Evolutionary conservation across 1,140 invertebrate genomes (phyloP), one percentile per base, ranked within the genome.

Genomic region (Myzus persicae): DNA sequence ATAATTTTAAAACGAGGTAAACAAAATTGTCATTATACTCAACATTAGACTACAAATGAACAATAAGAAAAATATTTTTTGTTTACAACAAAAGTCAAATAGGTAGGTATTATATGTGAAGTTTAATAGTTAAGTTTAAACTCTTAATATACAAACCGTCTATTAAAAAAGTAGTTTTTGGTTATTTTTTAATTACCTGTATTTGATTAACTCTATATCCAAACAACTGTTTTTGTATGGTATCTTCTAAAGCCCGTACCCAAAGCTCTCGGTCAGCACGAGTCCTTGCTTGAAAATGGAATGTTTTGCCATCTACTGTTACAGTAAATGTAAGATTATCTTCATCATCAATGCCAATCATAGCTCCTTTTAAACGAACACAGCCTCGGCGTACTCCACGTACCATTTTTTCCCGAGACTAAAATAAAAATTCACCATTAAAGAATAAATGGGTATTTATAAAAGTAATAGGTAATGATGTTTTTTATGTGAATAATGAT

Each of bases 351-450:
- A 99, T 99, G 42, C 99, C 99, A 95, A 99, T 98, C 40, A 99
- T 97, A 11, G 99, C 99, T 93, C 98, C 98, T 95, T 98, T 97
- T 22, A 99, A 96, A 36, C 98, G 96, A 9, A 99, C 99, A 96
- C 99, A 99, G 48, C 99, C 99, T 94, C 99, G 96, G 94, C 99
- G 96, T 46, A 99, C 98, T 14, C 99, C 99, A 94, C 98, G 97
- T 95, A 98, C 98, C 99, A 99, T 99, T 95, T 99, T 99, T 95
- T 99, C 99, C 95, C 99, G 99, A 51, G 98, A 99, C 98, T 99
- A 96, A 88, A 97, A 97, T 94, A 94, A 93, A 95, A 94, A 94
- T 42, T 6, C 42, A 40, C n/a, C 18, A 20, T 82, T 82, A 3
- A 82, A 82, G n/a, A 82, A 38, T 38, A 38, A 82, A 38, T 82